Base-by-base conservation (phyloP, 2,797 vertebrate genomes). In the Cynodonichthys magdalenae region DNA sequence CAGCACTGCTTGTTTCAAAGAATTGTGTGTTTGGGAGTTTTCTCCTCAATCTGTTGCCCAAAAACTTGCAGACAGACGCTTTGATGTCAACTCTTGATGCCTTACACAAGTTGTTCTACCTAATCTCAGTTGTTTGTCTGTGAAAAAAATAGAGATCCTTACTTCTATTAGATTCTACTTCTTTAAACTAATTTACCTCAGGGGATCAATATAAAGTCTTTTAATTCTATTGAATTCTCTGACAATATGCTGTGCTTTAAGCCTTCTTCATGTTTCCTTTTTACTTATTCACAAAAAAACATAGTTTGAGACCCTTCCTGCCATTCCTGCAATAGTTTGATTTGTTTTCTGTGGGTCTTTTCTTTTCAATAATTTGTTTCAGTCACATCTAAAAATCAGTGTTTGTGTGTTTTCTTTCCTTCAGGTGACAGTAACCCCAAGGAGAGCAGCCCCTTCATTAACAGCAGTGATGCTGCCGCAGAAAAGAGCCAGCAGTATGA, bases 361-460 rank as follows among this genome's bases (percentile, higher is more conserved):
- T 46, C 27, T n/a, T 17, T 51, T 45, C 29, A 8, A 6, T 31
- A 1, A 31, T 39, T 45, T 5, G n/a, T 15, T 63, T 72, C 2
- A 47, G 44, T 60, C 7, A 11, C 14, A 15, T 75, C 66, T 83
- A 58, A 79, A n/a, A 71, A 41, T 12, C 61, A 24, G 48, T 54
- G 7, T 56, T 28, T 74, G n/a, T 82, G 34, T 76, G 31, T 79
- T 72, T 53, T 72, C 17, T 77, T 47, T 79, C 44, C 84, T 63
- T 5, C 86, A 99, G 97, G 95, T 1, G 97, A 99, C 93, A 96
- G 95, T 79, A 98, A 96, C 81, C 97, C 96, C 72, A 99, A 98
- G 90, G 97, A 99, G 85, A 98, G 95, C 94, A 98, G 96, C 74
- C 97, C 97, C 34, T 99, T 99, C 92, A 98, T 99, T 91, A 98